Conservation (phyloP, 2,797 vertebrate genomes). For the Acridotheres tristis region DNA sequence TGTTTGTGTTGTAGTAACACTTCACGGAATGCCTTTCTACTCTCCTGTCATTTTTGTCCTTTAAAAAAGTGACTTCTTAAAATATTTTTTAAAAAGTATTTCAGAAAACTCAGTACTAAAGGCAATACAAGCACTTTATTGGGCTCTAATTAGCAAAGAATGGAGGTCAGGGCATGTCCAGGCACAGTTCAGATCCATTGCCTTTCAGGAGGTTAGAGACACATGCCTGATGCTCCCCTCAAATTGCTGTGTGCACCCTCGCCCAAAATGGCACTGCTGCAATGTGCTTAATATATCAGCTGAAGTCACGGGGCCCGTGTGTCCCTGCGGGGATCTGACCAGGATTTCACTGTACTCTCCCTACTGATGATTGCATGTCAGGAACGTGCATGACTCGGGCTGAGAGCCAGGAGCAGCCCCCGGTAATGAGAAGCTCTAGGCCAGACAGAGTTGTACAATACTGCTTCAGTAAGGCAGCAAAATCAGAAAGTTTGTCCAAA, state of each 20-base stretch:
- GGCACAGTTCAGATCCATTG: neutral
- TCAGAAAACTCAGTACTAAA: neutral
- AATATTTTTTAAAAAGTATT: too few species aligned
- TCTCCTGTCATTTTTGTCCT: neutral
- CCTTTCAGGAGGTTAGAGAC: neutral
- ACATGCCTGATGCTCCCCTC: neutral
- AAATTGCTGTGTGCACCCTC: neutral
- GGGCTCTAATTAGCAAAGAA: neutral
- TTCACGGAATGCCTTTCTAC: neutral
- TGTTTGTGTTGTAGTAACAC: rapidly evolving
- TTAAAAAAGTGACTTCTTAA: neutral
- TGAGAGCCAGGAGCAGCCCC: neutral
- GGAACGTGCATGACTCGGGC: neutral
- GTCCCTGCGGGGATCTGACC: neutral
- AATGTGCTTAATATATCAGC: neutral
- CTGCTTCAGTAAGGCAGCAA: neutral
- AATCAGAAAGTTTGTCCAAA: neutral
- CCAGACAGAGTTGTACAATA: neutral
- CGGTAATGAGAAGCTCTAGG: neutral
- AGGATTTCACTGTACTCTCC: neutral
- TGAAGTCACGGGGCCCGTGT: neutral
- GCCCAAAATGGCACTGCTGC: neutral
- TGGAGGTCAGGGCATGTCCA: neutral
- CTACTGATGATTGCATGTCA: neutral
- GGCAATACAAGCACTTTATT: neutral